These are phyloP conservation scores for Neria commutata DNA, from an alignment of 2,888 invertebrate species.

Conservation along the genomic window DNA sequence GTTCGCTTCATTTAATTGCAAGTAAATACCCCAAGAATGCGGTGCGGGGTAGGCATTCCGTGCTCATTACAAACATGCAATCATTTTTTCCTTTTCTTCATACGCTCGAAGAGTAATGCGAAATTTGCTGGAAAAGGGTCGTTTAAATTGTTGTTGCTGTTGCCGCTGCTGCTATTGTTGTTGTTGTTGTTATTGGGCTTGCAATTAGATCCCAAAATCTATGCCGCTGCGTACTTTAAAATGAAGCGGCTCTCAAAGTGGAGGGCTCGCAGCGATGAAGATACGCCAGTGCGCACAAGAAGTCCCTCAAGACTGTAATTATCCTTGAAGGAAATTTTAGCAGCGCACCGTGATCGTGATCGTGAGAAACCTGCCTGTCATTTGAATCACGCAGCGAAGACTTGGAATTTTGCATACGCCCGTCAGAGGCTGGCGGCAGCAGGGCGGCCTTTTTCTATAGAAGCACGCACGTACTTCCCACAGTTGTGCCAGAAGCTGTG, in stretches of 20 bases:
- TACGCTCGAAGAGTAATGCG: slow-evolving; percentile 15
- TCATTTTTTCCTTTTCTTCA: slow-evolving; percentile 2
- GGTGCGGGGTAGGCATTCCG: slow-evolving; percentile 10
- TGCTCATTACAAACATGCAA: neutral
- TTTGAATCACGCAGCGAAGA: no score
- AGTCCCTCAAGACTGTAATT: slow-evolving; percentile 2
- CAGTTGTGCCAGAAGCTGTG: no score
- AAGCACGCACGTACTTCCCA: no score
- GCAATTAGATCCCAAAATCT: slow-evolving; percentile 8
- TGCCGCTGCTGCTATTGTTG: no score
- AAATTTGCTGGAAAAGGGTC: slow-evolving; percentile 12
- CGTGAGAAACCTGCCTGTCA: slow-evolving; percentile 22
- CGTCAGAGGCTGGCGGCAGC: no score
- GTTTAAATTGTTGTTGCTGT: neutral
- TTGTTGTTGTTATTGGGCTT: slow-evolving; percentile 5
- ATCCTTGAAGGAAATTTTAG: slow-evolving; percentile 10
- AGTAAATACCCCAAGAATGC: slow-evolving; percentile 11
- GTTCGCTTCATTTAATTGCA: slow-evolving; percentile 17
- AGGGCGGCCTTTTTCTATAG: no score
- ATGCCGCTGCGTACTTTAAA: neutral
- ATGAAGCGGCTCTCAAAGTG: slow-evolving; percentile 9
- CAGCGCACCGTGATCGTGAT: neutral
- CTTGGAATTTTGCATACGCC: no score
- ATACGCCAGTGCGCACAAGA: neutral
- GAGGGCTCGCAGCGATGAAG: neutral